These are phyloP conservation scores for Mormyrus iriodes DNA, from an alignment of 2,113 vertebrate species.

Conservation along the genomic window DNA sequence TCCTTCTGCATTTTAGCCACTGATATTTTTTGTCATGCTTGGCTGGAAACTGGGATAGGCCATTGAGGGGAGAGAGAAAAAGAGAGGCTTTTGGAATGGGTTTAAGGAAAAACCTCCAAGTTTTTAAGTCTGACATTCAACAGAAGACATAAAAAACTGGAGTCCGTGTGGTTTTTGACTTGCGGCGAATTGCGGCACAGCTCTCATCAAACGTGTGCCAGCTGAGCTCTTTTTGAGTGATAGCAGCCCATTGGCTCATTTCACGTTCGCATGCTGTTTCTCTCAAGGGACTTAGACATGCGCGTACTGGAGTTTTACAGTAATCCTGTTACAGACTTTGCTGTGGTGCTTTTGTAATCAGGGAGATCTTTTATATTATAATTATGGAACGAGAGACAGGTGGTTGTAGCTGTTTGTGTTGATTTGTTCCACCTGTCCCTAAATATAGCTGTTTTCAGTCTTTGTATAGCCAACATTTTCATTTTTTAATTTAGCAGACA, in stretches of 20 bases:
- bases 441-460: not conserved
- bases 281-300: not conserved
- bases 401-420: not conserved
- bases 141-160: not conserved
- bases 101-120: not conserved
- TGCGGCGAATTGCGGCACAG: not conserved
- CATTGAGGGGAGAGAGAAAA: not conserved
- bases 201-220: not conserved
- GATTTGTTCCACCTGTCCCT: not conserved
- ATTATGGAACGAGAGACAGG: not conserved
- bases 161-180: constrained; percentile 11
- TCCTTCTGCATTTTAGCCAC: not conserved
- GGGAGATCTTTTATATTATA: not conserved
- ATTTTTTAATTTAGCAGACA: not conserved
- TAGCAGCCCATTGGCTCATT: not conserved
- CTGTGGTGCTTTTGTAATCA: not conserved
- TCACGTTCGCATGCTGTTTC: not conserved
- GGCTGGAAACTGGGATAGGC: not conserved
- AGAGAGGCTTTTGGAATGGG: not conserved
- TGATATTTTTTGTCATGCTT: not conserved
- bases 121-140: not conserved
- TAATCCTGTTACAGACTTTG: not conserved
- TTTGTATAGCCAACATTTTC: not conserved
- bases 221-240: not conserved
- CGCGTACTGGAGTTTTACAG: not conserved